Evolutionary conservation across 2,888 invertebrate genomes (phyloP), one percentile per base, ranked within the genome.

Genomic region (Arge pagana): DNA sequence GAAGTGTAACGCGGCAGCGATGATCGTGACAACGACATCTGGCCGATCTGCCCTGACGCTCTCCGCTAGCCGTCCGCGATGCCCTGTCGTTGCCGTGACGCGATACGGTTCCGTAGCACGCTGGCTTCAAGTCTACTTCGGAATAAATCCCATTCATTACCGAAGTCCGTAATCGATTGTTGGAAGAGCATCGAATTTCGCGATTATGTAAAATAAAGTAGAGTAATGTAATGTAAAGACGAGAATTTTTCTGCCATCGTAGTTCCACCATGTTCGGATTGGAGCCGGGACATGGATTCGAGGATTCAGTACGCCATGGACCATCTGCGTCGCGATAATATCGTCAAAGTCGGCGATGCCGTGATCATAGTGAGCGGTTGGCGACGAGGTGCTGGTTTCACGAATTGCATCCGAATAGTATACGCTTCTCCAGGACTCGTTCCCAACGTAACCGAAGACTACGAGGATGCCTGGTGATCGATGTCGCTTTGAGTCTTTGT

Each of bases 351-450:
- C 8, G 88, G 88, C 0, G 89, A 91, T 66, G 82, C 85, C 1
- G 67, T 92, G 3, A 81, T 91, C 16, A 75, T 88, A 13, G 81
- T 92, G 10, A 86, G 84, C n/a, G 87, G 89, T 1, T 87, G 86
- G 82, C 81, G 82, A 59, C 83, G 84, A 52, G 87, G 86, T 1
- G 77, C 84, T 1, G 87, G 87, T 0, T 85, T 83, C 65, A 86
- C 87, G 0, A 89, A 90, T 68, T 85, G 85, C 1, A 81, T 89
- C 79, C 79, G 85, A 58, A 78, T 90, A 3, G 72, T 83, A 10
- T 85, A 85, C 61, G 83, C 80, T 4, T 72, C 77, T 1, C 55
- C 62, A 4, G 57, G 58, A 41, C 18, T 41, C 4, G 41, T 51
- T 18, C 49, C 60, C 10, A 57, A 56, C 15, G 45, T 45, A 18